Evolutionary conservation across 2,888 invertebrate genomes (phyloP).

Genomic region (Mantis religiosa): DNA sequence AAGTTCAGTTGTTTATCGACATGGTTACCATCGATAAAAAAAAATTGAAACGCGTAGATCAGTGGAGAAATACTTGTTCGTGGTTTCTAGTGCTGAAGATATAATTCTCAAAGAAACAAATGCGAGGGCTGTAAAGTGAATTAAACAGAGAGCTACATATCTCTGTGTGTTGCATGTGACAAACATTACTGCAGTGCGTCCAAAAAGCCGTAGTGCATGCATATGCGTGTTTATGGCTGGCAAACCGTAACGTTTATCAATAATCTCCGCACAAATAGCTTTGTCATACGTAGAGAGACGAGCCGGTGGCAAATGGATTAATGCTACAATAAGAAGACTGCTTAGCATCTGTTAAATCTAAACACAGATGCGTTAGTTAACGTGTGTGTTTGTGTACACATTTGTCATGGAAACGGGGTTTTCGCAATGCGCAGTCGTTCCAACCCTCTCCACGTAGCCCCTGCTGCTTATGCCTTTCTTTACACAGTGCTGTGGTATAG

Average conservation of each 20-base stretch:
- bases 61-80: no score
- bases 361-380: background rate
- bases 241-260: slow-evolving; percentile 8
- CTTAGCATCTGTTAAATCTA: background rate
- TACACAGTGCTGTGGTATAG: no score
- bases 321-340: background rate
- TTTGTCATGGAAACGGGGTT: background rate
- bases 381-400: background rate
- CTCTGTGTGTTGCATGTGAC: background rate
- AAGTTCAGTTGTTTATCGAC: no score
- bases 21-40: no score
- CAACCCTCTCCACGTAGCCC: background rate
- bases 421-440: background rate
- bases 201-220: background rate
- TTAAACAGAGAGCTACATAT: background rate
- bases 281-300: background rate
- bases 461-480: no score
- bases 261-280: slow-evolving; percentile 15
- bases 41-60: no score
- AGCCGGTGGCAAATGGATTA: background rate
- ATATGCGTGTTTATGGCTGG: background rate
- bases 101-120: no score
- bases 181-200: background rate
- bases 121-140: background rate
- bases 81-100: no score